Evolutionary conservation across 2,113 vertebrate species (phyloP).

Genomic region (Turnix velox): DNA sequence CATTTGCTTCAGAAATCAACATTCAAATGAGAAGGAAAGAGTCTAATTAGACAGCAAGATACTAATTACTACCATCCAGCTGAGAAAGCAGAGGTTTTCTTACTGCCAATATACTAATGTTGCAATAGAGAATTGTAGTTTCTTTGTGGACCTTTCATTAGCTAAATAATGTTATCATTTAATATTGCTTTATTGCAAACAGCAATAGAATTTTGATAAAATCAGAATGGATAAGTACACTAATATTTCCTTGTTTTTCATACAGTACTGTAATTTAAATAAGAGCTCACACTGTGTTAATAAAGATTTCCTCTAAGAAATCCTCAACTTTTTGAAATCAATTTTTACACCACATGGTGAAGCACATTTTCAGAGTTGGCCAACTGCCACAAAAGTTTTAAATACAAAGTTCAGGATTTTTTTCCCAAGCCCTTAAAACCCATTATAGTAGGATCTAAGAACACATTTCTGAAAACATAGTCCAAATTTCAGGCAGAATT

Average conservation of each 20-base stretch:
- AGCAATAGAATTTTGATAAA: neutral
- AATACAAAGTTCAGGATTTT: neutral
- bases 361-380: neutral
- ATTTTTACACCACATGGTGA: neutral
- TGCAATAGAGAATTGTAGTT: neutral
- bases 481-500: neutral
- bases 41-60: constrained; percentile 40
- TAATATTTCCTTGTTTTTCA: neutral
- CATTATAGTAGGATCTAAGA: neutral
- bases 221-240: neutral
- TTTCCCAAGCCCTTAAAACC: neutral
- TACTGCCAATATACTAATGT: neutral
- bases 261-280: neutral
- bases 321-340: neutral
- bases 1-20: constrained; percentile 17
- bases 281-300: neutral
- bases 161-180: neutral
- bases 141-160: neutral
- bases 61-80: constrained; percentile 30
- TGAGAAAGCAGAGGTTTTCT: constrained; percentile 16
- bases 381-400: neutral
- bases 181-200: neutral
- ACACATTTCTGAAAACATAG: neutral
- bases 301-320: neutral
- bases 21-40: neutral